Evolutionary conservation across 2,888 invertebrate genomes (phyloP), one percentile per base, ranked within the genome.

Genomic region (Caenorhabditis sp.): DNA sequence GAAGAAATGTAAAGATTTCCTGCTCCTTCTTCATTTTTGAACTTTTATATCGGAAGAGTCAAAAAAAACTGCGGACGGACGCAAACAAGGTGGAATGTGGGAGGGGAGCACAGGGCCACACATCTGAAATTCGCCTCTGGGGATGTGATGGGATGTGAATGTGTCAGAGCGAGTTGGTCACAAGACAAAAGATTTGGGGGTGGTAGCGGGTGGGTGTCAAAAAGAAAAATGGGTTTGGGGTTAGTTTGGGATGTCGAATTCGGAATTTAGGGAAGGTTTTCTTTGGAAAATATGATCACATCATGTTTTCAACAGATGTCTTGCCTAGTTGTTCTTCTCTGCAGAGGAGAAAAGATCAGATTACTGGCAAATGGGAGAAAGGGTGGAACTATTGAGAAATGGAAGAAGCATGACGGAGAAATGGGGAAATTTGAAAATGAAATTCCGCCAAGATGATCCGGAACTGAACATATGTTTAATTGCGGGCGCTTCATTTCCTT

Each of bases 301-400:
- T 67, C 51, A 74, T 67, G 26, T 76, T 76, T 76, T 76, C 61
- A 67, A 76, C 74, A 65, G 1, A 60, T 64, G 56, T 51, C 51
- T 64, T 13, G 4, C 24, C 51, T 76, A 11, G 35, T 13, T 60
- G 47, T 62, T 60, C n/a, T n/a, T n/a, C n/a, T n/a, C 28, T 40
- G 37, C 26, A 32, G 18, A 18, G n/a, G 18, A 32, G 4, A 8
- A n/a, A n/a, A 18, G 44, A 76, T 76, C 67, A 32, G 76, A 67
- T 76, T 76, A 67, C 76, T 40, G n/a, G 26, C 40, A 28, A 40
- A 32, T 18, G 44, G 32, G 22, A 32, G 60, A 56, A 40, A 37
- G 53, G 26, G 28, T 15, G 20, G n/a, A 67, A n/a, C 24, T 28
- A 37, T 4, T 11, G 47, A 32, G 20, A 26, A 13, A 44, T 4